Evolutionary conservation across 2,113 vertebrate species (phyloP), one percentile per base, ranked within the genome.

Genomic region (Caranx ignobilis): DNA sequence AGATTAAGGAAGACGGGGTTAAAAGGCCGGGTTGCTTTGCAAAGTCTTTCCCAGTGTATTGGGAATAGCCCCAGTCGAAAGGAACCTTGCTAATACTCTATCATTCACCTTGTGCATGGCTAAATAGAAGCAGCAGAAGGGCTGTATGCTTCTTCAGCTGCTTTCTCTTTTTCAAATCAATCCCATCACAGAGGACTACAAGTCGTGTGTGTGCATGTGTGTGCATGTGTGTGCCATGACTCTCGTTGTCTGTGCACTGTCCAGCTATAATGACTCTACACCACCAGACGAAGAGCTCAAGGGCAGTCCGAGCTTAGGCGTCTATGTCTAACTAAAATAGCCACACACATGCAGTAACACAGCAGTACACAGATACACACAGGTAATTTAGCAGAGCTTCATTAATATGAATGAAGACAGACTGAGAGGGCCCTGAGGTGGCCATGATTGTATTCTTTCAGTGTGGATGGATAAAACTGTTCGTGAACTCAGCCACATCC

Each of bases 381-480:
- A 71, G 48, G 71, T 75, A 50, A 77, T 81, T 79, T 76, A 62
- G 66, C 31, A 12, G 41, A 13, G 60, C 55, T 39, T 85, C 71
- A 82, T 92, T 89, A 86, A 87, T 84, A 87, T 91, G 85, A 83
- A 89, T 87, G 84, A 87, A 83, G 11, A 26, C 60, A 70, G 77
- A 81, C 60, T 48, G 84, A 74, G 75, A 64, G 57, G 61, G 32
- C 64, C 81, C 79, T 16, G 48, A 77, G 82, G 86, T 79, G 65
- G 10, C n/a, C 37, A 48, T 89, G 85, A 69, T 52, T 77, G 71
- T 74, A 59, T 77, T 88, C 71, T 75, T 79, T 35, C 84, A 32
- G 52, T 52, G 79, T 72, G 32, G 21, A 79, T 52, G 50, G 47
- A 88, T 64, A 37, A 82, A 80, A 64, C 79, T 19, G 60, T 71